These are phyloP conservation scores for Microcebus jonahi DNA, from an alignment of 2,113 vertebrate species.

Conservation along the genomic window DNA sequence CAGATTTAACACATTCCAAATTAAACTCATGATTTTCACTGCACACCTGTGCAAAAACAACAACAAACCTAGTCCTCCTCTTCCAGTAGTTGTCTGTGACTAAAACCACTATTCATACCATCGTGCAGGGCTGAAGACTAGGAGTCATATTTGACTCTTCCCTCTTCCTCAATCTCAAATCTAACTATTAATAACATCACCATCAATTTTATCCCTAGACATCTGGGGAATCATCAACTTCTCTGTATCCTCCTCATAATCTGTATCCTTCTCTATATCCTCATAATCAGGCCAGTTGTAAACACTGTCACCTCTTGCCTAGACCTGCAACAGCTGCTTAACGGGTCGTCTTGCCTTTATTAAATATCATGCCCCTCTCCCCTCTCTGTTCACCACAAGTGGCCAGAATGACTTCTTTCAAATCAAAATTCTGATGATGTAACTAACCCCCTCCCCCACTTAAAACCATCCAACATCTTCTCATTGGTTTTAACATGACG, in stretches of 20 bases:
- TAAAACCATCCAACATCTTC: neutral
- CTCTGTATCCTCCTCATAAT: neutral
- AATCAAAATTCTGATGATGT: neutral
- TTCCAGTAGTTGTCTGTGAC: neutral
- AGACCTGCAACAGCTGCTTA: neutral
- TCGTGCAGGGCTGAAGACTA: neutral
- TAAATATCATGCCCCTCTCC: neutral
- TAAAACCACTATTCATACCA: neutral
- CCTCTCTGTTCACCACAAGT: neutral
- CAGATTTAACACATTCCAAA: neutral
- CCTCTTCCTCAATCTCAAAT: neutral
- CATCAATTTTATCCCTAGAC: neutral
- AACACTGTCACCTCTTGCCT: neutral
- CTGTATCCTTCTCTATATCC: neutral
- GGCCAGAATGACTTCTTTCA: neutral
- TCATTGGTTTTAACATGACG: neutral
- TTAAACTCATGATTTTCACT: neutral
- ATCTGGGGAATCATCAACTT: neutral
- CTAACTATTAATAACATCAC: neutral
- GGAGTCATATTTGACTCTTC: neutral
- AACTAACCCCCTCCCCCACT: neutral
- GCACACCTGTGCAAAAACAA: neutral
- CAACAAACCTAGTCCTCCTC: neutral
- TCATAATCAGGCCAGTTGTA: neutral
- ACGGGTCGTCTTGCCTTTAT: neutral